These are phyloP conservation scores for Drosophila athabasca DNA, from an alignment of 1,140 invertebrate species.

Conservation along the genomic window DNA sequence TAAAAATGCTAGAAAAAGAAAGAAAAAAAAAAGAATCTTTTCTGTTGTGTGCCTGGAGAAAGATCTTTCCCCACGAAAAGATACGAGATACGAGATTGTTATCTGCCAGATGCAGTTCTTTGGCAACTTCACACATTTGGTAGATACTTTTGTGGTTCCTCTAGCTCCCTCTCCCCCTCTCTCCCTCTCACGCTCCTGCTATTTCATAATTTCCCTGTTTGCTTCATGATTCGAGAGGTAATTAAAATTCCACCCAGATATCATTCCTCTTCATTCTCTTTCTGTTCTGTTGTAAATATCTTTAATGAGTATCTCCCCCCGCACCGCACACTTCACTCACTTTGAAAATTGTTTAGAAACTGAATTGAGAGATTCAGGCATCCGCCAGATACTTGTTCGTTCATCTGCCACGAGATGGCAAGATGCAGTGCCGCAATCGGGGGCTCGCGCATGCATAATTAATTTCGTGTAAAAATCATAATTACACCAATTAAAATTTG, in stretches of 20 bases:
- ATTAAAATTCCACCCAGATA: conserved; percentile 45
- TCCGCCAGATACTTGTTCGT: conserved; percentile 8
- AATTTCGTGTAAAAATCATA: conserved; percentile 80
- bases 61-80: conserved; percentile 20
- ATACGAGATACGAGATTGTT: conserved; percentile 28
- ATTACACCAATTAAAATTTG: conserved; percentile 78
- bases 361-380: conserved; percentile 12
- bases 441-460: conserved; percentile 72
- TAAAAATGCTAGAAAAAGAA: conserved; percentile 36
- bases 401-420: conserved; percentile 13
- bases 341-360: conserved; percentile 25
- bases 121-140: conserved; percentile 49
- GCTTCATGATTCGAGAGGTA: conserved; percentile 16
- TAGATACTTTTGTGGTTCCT: background rate
- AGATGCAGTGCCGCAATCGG: conserved; percentile 49
- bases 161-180: background rate
- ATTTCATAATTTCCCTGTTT: conserved; percentile 60
- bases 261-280: conserved; percentile 7
- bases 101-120: conserved; percentile 56
- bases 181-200: background rate
- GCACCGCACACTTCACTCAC: background rate
- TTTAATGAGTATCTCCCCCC: conserved; percentile 20
- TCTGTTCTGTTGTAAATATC: conserved; percentile 16
- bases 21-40: conserved; percentile 18
- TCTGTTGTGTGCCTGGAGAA: conserved; percentile 18